Evolutionary conservation across 64 coral and sea anemone species (phyloP), one percentile per base, ranked within the genome.

Genomic region (Stichodactyla helianthus): DNA sequence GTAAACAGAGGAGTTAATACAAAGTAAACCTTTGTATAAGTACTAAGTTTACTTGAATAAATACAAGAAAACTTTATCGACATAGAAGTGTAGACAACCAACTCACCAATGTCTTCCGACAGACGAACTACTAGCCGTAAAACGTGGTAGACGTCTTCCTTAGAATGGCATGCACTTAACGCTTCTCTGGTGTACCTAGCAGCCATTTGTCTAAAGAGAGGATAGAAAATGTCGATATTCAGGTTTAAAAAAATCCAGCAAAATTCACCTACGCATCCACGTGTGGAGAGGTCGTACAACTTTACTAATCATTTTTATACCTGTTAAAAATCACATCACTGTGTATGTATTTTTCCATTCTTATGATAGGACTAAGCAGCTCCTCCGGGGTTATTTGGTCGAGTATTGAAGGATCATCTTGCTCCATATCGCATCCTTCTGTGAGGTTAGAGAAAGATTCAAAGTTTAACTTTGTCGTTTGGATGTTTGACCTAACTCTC

Each of bases 321-420:
- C 97, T 89, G 79, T 99, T 99, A 70, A 95, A 94, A 28, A 99
- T 94, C 6, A 95, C 93, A 85, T 99, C 97, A 76, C 97, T 99
- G 50, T 93, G 85, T 93, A 99, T 92, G 83, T 93, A 99, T 25
- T 92, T 88, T 50, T 99, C 97, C 97, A 99, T 99, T 85, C 92
- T 92, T 7, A 92, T 88, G 51, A 92, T 89, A 17, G 97, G 93
- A 77, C 90, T 92, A 5, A 99, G 84, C 31, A 92, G 76, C 84
- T 99, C 97, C 86, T 99, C 97, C 78, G 93, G 81, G 26, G 85
- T 89, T 53, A 87, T 89, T 87, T 99, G 88, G 82, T 94, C 86
- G 20, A 95, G 84, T 82, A 98, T 74, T 25, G 95, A 95, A 53
- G 89, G 59, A 58, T 94, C 95, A 27, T 93, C 92, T 71, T 94